Evolutionary conservation across 1,140 invertebrate genomes (phyloP).

Genomic region (Grapholita molesta): DNA sequence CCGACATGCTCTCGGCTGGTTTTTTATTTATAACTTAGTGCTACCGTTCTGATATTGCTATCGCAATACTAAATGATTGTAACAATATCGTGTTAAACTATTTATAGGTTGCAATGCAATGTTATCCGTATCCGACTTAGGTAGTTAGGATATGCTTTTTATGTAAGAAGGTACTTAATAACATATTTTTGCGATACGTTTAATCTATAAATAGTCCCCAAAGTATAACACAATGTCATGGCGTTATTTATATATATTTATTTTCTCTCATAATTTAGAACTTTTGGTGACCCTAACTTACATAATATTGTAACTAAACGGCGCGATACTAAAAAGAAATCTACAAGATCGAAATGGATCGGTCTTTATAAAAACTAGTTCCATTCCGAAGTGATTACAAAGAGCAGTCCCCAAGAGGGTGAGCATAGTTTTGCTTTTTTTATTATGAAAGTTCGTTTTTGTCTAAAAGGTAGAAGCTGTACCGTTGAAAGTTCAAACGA

Average conservation of each 20-base stretch:
- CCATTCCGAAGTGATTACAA: constrained; percentile 17
- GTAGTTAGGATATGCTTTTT: no score
- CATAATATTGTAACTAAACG: constrained; percentile 17
- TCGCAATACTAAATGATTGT: no score
- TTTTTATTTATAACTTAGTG: no score
- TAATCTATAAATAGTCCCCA: no score
- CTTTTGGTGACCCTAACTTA: neutral
- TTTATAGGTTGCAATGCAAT: no score
- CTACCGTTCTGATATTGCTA: no score
- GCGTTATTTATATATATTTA: neutral
- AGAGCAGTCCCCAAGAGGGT: constrained; percentile 12
- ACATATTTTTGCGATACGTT: no score
- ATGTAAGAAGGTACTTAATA: no score
- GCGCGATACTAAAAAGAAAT: constrained; percentile 16
- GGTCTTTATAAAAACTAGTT: constrained; percentile 18
- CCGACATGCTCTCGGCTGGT: no score
- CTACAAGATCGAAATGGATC: constrained; percentile 15
- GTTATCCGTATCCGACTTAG: no score
- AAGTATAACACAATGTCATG: no score
- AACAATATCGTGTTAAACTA: no score
- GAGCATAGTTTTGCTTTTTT: constrained; percentile 18
- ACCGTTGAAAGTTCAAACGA: neutral
- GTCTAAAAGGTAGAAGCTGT: neutral
- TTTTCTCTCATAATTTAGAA: neutral
- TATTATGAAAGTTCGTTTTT: constrained; percentile 16